A percentile compares a stretch with the other conserved stretches of the same genome.
Evolutionary conservation across 2,113 vertebrate genomes (phyloP).

Genomic region (Eretmochelys imbricata): DNA sequence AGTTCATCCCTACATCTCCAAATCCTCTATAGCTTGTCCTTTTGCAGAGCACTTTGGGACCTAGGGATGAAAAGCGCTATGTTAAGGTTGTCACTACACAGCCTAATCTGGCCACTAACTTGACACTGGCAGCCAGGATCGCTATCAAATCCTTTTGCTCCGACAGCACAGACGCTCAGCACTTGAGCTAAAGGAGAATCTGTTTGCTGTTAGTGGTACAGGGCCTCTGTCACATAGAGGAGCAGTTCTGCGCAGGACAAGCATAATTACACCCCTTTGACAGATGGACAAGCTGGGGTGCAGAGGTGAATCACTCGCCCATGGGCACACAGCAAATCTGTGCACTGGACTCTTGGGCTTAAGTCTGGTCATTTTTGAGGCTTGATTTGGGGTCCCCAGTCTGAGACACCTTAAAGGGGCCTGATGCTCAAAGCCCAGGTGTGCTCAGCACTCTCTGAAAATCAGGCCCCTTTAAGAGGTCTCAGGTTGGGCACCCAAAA

Average conservation of each 20-base stretch:
- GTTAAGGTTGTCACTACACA: not conserved
- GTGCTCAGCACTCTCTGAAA: not conserved
- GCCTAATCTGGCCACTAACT: not conserved
- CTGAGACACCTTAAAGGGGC: not conserved
- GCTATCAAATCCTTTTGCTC: not conserved
- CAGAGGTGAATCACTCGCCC: not conserved
- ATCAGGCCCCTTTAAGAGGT: not conserved
- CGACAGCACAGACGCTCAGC: not conserved
- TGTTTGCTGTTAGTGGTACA: not conserved
- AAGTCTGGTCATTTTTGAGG: not conserved
- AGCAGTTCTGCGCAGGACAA: not conserved
- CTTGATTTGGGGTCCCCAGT: not conserved
- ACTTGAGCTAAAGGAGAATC: not conserved
- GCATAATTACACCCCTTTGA: fast-evolving
- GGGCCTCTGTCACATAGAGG: fast-evolving
- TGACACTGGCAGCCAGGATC: not conserved
- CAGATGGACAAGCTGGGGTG: not conserved
- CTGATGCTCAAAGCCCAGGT: not conserved
- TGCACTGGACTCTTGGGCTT: not conserved
- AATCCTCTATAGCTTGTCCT: not conserved
- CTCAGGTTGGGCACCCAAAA: not conserved
- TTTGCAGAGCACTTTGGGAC: not conserved
- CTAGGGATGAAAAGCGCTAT: not conserved
- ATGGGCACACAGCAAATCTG: not conserved
- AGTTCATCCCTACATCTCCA: not conserved